A percentile compares a stretch with the other conserved stretches of the same genome.
These are phyloP conservation scores for Nothura maculosa DNA, from an alignment of 2,797 vertebrate species.

Conservation along the genomic window DNA sequence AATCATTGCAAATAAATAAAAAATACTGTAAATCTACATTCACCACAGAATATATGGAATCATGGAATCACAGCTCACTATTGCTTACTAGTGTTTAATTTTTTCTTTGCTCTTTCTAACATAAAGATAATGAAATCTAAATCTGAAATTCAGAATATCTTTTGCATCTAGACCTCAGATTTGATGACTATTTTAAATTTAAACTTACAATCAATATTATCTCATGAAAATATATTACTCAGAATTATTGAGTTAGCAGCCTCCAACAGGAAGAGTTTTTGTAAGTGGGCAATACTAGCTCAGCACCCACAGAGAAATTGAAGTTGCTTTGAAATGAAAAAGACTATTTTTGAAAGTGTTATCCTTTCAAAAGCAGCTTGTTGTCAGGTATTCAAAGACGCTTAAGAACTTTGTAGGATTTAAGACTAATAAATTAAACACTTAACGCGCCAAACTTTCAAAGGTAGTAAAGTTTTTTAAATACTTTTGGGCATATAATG, in stretches of 20 bases:
- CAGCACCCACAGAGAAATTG: background rate
- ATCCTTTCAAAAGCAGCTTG: background rate
- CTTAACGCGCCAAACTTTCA: background rate
- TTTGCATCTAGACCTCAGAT: too few species aligned
- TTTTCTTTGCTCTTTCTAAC: too few species aligned
- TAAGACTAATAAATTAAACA: background rate
- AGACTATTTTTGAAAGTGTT: background rate
- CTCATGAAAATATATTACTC: background rate
- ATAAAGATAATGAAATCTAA: too few species aligned
- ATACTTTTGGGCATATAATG: background rate
- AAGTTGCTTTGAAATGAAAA: background rate
- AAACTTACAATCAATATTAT: background rate
- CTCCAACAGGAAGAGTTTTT: background rate
- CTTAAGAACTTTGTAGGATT: background rate
- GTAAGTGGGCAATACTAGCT: background rate
- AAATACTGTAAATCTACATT: too few species aligned
- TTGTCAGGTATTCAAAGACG: rapidly evolving
- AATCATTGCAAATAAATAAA: too few species aligned
- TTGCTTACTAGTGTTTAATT: too few species aligned
- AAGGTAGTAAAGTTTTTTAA: background rate
- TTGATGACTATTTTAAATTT: too few species aligned
- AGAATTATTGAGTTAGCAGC: too few species aligned
- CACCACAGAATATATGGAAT: too few species aligned
- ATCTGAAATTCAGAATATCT: too few species aligned
- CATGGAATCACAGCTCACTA: too few species aligned